phyloP scores from a whole-genome alignment of 2,113 vertebrate species.

The Toxotes jaculatrix region DNA sequence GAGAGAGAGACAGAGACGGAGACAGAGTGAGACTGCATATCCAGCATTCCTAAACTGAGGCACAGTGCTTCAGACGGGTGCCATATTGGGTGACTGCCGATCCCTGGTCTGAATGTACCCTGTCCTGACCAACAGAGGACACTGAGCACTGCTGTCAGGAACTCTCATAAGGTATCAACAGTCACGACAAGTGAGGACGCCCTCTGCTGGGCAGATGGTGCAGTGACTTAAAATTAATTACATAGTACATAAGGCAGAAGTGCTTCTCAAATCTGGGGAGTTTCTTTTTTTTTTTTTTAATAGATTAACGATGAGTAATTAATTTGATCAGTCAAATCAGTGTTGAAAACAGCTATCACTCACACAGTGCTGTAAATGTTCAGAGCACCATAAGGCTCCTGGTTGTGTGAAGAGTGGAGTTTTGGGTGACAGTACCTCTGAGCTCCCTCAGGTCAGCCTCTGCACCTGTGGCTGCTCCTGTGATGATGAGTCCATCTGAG shows the following conservation, averaged over 20 bases:
- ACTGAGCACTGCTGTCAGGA: neutral
- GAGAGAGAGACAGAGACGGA: neutral
- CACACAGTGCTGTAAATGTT: neutral
- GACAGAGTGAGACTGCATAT: neutral
- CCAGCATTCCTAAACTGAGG: neutral
- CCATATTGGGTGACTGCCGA: neutral
- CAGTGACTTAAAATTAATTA: neutral
- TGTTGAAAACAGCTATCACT: neutral
- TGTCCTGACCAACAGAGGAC: neutral
- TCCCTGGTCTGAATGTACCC: neutral
- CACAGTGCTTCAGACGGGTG: neutral
- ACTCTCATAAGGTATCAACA: neutral
- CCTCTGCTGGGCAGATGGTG: constrained; percentile 46
- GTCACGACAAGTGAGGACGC: neutral
- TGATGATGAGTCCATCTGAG: constrained; percentile 89
- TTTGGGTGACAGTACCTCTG: constrained; percentile 76
- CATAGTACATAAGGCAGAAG: neutral
- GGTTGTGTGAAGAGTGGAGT: neutral
- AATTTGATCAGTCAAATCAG: neutral
- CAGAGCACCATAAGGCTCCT: neutral
- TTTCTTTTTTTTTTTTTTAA: neutral
- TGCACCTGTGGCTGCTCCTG: constrained; percentile 85
- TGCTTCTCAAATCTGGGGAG: neutral
- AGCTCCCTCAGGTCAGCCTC: constrained; percentile 84
- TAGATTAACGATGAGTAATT: no score